phyloP scores from a whole-genome alignment of 2,888 invertebrate genomes.

The Epirrhoe alternata region DNA sequence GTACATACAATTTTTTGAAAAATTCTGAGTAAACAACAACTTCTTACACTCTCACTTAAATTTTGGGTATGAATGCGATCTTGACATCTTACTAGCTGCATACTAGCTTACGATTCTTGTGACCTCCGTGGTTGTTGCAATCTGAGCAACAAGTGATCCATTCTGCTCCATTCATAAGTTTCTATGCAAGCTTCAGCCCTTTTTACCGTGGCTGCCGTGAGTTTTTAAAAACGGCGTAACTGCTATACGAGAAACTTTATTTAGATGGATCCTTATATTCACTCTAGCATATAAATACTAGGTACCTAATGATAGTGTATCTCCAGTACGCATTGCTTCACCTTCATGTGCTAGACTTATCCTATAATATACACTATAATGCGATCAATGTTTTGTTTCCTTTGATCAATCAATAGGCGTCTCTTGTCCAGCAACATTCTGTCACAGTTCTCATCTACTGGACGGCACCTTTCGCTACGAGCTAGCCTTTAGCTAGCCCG shows the following conservation, averaged over 20 bases:
- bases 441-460: too few species aligned
- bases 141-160: constrained; percentile 30
- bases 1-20: too few species aligned
- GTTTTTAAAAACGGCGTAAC: not conserved
- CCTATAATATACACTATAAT: not conserved
- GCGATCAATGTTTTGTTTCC: not conserved
- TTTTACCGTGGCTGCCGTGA: constrained; percentile 1
- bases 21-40: not conserved
- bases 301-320: too few species aligned
- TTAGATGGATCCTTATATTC: not conserved
- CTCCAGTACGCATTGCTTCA: too few species aligned
- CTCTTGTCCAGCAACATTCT: too few species aligned
- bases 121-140: constrained; percentile 12
- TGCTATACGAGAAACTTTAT: not conserved
- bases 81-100: not conserved
- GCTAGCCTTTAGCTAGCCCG: too few species aligned
- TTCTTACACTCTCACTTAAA: not conserved
- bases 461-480: too few species aligned
- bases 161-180: constrained; percentile 24
- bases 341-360: not conserved
- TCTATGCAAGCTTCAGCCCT: constrained; percentile 6
- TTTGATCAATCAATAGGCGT: not conserved
- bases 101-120: constrained; percentile 1
- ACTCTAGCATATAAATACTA: not conserved
- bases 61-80: not conserved